Base-by-base conservation (phyloP, 1,140 invertebrate genomes). In the Coenobita brevimanus region DNA sequence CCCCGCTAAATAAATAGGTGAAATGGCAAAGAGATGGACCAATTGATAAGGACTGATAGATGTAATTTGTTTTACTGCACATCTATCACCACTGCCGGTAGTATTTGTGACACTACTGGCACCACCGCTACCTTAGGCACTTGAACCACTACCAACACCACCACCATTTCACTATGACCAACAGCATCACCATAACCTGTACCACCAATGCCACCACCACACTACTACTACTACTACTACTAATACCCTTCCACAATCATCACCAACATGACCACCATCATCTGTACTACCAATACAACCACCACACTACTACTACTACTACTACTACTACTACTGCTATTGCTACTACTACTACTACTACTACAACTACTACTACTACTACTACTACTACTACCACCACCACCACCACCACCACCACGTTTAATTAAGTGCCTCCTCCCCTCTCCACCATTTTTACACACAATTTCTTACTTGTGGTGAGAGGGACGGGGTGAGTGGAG, bases 331-430 rank as follows among this genome's bases (percentile, higher is more conserved):
- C n/a, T 57, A 57, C 54, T 57, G 54, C 54, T 57, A 57, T n/a
- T 57, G 54, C 54, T 21, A 64, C 62, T 21, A 64, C 21, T 21
- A 64, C 62, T 3, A 64, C 62, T 30, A 64, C 62, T 21, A 6
- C 62, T 30, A 64, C 62, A n/a, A 64, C 62, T 30, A 13, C 54
- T 30, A 64, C 62, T 30, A 64, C 21, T 21, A 6, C 62, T 21
- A 64, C n/a, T n/a, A n/a, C n/a, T n/a, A n/a, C n/a, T n/a, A 50
- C 46, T 17, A 50, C 69, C 30, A 73, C 69, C 30, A 73, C 69
- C 69, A 73, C 30, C 69, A 73, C 69, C 3, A 1, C 30, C 71
- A 75, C n/a, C 36, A 75, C 71, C 71, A 36, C 69, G 15, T 15
- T 41, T 75, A 41, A 41, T 75, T 75, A 21, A 75, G 71, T 75